These are phyloP conservation scores for Lithophane semibrunnea DNA, from an alignment of 2,888 invertebrate genomes.

Conservation along the genomic window DNA sequence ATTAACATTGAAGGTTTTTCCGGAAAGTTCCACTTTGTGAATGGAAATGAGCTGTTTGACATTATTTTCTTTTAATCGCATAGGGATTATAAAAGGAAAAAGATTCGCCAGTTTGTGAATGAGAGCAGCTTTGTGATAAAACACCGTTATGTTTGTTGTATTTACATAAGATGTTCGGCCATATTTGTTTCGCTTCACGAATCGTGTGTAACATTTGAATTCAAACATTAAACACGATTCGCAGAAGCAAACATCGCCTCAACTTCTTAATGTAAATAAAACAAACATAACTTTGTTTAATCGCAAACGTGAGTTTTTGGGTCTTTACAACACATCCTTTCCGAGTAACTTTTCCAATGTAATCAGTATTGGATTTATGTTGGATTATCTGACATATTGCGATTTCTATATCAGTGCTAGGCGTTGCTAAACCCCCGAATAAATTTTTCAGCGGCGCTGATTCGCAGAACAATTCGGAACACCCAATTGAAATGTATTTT, in stretches of 20 bases:
- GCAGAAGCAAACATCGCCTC: constrained; percentile 56
- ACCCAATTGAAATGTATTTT: constrained; percentile 62
- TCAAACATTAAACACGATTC: constrained; percentile 62
- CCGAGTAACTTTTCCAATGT: constrained; percentile 32
- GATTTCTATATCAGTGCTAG: constrained; percentile 44
- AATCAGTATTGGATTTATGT: constrained; percentile 34
- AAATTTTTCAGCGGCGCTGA: constrained; percentile 48
- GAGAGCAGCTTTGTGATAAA: constrained; percentile 25
- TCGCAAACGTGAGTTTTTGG: constrained; percentile 64
- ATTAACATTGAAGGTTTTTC: constrained; percentile 32
- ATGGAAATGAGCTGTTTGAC: constrained; percentile 7
- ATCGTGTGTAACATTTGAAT: constrained; percentile 60
- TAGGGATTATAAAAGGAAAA: neutral
- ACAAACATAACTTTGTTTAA: constrained; percentile 62
- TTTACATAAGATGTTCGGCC: constrained; percentile 52
- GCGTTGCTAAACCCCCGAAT: constrained; percentile 23
- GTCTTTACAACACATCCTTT: constrained; percentile 26
- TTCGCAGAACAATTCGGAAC: constrained; percentile 43
- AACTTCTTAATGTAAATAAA: constrained; percentile 59
- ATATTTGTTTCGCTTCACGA: constrained; percentile 59
- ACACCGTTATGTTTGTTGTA: constrained; percentile 32
- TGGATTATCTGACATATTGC: constrained; percentile 39
- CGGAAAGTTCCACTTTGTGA: constrained; percentile 25
- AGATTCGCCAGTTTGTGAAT: constrained; percentile 13
- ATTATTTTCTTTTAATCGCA: neutral